Conservation (phyloP, 1,140 invertebrate species). For the Brachionus plicatilis region DNA sequence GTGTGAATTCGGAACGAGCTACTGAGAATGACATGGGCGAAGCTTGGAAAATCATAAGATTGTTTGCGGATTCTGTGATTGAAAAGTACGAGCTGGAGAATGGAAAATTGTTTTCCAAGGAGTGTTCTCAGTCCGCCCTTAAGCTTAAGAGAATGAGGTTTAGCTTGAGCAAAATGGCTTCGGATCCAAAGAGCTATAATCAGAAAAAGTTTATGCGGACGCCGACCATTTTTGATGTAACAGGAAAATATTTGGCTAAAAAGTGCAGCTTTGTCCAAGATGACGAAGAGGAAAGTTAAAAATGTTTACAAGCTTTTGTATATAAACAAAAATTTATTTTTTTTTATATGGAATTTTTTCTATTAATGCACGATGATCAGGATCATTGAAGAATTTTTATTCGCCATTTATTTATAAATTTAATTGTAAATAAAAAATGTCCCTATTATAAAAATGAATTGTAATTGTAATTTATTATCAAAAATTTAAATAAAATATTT, state of each 20-base stretch:
- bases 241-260: slow-evolving; percentile 26
- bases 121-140: background rate
- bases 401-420: background rate
- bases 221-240: background rate
- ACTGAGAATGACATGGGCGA: slow-evolving; percentile 76
- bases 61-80: background rate
- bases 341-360: background rate
- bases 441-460: too few species aligned
- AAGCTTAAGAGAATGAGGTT: slow-evolving; percentile 1
- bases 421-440: background rate
- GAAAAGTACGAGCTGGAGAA: background rate
- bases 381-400: background rate
- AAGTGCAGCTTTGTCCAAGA: slow-evolving; percentile 27
- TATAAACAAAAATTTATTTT: background rate
- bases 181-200: slow-evolving; percentile 31
- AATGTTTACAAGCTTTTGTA: background rate
- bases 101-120: background rate
- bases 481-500: background rate
- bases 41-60: slow-evolving; percentile 78
- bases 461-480: background rate
- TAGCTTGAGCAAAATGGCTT: slow-evolving; percentile 34
- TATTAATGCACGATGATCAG: background rate
- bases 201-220: slow-evolving; percentile 13
- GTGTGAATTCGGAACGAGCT: slow-evolving; percentile 83
- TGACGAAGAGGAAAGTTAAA: background rate